phyloP scores from a whole-genome alignment of 2,888 invertebrate species.

The Eucriotettix oculatus region DNA sequence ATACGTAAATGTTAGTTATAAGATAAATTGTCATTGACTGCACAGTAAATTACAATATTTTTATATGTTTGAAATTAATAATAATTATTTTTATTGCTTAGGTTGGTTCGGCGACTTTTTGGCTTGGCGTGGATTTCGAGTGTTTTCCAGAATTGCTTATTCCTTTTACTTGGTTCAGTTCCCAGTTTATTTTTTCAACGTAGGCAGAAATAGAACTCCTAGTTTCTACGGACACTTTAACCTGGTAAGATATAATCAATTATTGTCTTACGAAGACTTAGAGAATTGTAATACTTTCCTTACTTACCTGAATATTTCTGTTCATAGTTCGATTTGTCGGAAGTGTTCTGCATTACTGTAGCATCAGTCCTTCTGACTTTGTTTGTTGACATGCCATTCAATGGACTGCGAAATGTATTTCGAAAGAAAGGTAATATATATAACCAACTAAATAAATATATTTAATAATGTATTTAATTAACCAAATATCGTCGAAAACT shows the following conservation, averaged over 20 bases:
- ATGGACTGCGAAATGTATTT: too few relatives aligned
- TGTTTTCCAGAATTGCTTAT: constrained; percentile 42
- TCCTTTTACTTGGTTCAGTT: constrained; percentile 44
- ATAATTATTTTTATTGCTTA: constrained; percentile 13
- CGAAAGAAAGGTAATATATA: too few relatives aligned
- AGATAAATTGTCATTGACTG: too few relatives aligned
- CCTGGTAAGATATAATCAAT: constrained; percentile 28
- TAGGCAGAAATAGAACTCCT: constrained; percentile 35
- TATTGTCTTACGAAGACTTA: too few relatives aligned
- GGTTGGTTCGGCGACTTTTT: constrained; percentile 32
- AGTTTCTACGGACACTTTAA: constrained; percentile 31
- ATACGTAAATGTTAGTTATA: too few relatives aligned
- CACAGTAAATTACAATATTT: too few relatives aligned
- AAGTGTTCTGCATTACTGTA: neutral
- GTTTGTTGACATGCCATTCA: neutral
- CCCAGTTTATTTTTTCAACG: constrained; percentile 45
- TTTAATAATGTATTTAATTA: too few relatives aligned
- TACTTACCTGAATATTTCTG: neutral
- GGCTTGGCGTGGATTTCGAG: constrained; percentile 34
- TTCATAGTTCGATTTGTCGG: neutral
- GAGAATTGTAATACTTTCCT: too few relatives aligned
- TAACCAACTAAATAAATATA: too few relatives aligned
- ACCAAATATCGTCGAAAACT: too few relatives aligned
- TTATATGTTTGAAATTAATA: too few relatives aligned
- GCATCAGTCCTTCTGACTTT: neutral